These are phyloP conservation scores for Tapera naevia DNA, from an alignment of 2,797 vertebrate species.

Conservation along the genomic window DNA sequence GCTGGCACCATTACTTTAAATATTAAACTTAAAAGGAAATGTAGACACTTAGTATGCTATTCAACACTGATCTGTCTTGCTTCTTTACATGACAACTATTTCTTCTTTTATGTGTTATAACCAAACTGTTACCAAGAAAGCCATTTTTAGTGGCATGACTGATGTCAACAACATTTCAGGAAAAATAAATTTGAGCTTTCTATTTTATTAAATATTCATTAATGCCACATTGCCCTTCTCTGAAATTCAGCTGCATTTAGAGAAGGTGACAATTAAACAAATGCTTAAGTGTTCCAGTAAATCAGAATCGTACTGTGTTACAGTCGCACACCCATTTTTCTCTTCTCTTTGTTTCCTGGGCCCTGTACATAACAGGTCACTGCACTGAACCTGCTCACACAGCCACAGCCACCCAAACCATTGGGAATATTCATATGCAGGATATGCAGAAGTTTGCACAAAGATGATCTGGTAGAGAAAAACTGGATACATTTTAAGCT, in stretches of 20 bases:
- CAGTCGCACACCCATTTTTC: not conserved
- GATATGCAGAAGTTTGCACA: not conserved
- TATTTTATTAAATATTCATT: not conserved
- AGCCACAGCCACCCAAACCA: not conserved
- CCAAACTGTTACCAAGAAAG: not conserved
- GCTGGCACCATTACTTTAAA: not conserved
- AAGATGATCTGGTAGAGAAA: not conserved
- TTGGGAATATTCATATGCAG: not conserved
- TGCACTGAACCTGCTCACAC: rapidly evolving
- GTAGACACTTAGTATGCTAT: not conserved
- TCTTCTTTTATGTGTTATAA: not conserved
- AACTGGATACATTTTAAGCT: not conserved
- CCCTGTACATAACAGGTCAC: not conserved
- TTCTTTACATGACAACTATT: not conserved
- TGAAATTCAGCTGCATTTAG: not conserved
- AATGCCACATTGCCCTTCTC: not conserved
- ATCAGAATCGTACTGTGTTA: not conserved
- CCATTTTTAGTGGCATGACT: not conserved
- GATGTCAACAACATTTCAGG: not conserved
- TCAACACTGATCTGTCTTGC: not conserved
- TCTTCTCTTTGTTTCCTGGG: not conserved
- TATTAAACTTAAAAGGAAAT: not conserved
- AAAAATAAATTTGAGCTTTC: not conserved
- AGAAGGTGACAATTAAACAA: not conserved
- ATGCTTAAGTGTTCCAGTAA: not conserved